Evolutionary conservation across 2,888 invertebrate genomes (phyloP).

Genomic region (Chydorus sphaericus): DNA sequence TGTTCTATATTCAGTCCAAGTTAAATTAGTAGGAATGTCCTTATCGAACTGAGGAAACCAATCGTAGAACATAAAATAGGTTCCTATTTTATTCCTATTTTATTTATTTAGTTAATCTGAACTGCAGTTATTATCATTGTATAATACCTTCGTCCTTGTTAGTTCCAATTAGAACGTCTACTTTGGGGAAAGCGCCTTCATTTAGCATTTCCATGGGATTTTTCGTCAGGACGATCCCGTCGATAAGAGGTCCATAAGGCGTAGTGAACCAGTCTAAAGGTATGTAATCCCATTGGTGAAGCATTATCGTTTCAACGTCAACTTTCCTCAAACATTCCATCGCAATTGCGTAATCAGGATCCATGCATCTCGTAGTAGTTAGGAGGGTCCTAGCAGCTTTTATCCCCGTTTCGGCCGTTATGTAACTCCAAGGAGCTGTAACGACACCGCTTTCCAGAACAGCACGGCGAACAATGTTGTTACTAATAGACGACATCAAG

Average conservation of each 20-base stretch:
- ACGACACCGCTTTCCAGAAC: slow-evolving; percentile 89
- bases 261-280: slow-evolving; percentile 76
- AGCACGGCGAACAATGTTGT: slow-evolving; percentile 67
- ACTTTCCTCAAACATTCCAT: slow-evolving; percentile 78
- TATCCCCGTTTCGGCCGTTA: too few species aligned
- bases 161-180: slow-evolving; percentile 81
- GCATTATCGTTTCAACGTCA: slow-evolving; percentile 71
- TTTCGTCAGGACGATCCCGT: slow-evolving; percentile 71
- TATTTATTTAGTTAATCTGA: too few species aligned
- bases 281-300: slow-evolving; percentile 84
- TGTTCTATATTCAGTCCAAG: slow-evolving; percentile 70
- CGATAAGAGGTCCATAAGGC: slow-evolving; percentile 80
- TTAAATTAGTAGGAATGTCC: slow-evolving; percentile 65
- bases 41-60: slow-evolving; percentile 82
- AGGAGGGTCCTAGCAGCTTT: too few species aligned
- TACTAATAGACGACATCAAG: slow-evolving; percentile 70
- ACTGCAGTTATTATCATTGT: too few species aligned
- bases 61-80: slow-evolving; percentile 82
- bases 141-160: slow-evolving; percentile 84
- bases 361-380: slow-evolving; percentile 77
- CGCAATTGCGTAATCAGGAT: slow-evolving; percentile 42
- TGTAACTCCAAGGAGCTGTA: slow-evolving; percentile 91
- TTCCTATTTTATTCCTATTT: slow-evolving; percentile 71
- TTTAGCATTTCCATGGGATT: slow-evolving; percentile 71
- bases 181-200: slow-evolving; percentile 72